phyloP scores from a whole-genome alignment of 2,113 vertebrate species.

The Elachura formosa region DNA sequence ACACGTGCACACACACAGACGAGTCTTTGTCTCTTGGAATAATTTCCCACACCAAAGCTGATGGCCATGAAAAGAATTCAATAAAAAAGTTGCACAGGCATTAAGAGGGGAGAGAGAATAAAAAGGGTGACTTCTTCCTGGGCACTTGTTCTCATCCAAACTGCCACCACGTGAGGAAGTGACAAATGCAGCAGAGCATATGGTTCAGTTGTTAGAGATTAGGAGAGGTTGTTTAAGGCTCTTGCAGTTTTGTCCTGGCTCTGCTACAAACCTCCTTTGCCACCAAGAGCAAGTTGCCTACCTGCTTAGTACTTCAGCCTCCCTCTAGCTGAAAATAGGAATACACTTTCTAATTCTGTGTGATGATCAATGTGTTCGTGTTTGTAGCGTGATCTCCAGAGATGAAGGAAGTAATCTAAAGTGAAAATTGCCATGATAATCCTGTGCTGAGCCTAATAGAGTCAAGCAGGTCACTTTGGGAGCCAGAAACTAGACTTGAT shows the following conservation, averaged over 20 bases:
- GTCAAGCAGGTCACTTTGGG: constrained; percentile 8
- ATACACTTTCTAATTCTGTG: neutral
- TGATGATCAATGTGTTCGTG: neutral
- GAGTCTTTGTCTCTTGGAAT: constrained; percentile 36
- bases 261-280: neutral
- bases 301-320: neutral
- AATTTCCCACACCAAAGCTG: constrained; percentile 33
- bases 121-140: constrained; percentile 32
- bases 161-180: constrained; percentile 27
- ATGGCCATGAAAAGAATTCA: constrained; percentile 20
- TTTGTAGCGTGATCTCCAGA: neutral
- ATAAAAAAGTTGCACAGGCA: constrained; percentile 11
- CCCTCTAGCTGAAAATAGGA: neutral
- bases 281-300: neutral
- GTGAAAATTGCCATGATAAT: constrained; percentile 8
- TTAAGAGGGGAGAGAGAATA: neutral
- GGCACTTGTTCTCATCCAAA: constrained; percentile 27
- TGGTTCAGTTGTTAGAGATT: neutral
- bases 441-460: constrained; percentile 8
- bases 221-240: neutral
- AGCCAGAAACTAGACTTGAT: constrained; percentile 30
- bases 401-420: neutral
- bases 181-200: neutral
- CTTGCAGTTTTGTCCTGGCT: neutral
- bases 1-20: constrained; percentile 13